Evolutionary conservation across 2,888 invertebrate species (phyloP).

Genomic region (Lepidochrysops patricia): DNA sequence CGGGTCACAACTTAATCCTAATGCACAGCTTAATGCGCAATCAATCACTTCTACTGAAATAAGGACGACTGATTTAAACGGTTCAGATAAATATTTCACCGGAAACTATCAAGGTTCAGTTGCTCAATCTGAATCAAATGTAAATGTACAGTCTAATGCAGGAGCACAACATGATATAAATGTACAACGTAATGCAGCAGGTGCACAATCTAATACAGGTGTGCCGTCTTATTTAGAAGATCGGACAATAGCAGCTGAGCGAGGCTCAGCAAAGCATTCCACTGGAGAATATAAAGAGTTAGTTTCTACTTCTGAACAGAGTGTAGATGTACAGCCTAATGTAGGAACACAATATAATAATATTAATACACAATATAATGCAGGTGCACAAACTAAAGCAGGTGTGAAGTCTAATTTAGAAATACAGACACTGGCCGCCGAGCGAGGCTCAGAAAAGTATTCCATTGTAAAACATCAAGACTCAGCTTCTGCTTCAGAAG

Average conservation of each 20-base stretch:
- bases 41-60: too few relatives aligned
- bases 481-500: neutral
- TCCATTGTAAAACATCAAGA: neutral
- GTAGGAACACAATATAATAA: too few relatives aligned
- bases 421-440: neutral
- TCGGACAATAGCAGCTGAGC: neutral
- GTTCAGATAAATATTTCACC: too few relatives aligned
- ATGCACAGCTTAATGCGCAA: too few relatives aligned
- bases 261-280: neutral
- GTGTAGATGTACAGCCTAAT: neutral
- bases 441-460: neutral
- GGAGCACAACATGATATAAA: too few relatives aligned
- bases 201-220: too few relatives aligned
- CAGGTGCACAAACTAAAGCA: too few relatives aligned
- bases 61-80: too few relatives aligned
- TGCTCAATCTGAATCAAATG: neutral
- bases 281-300: neutral
- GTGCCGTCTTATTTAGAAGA: too few relatives aligned
- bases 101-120: too few relatives aligned
- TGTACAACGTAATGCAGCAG: too few relatives aligned
- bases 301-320: neutral
- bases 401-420: neutral
- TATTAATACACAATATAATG: neutral
- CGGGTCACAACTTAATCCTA: too few relatives aligned
- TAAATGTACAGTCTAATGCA: neutral